Evolutionary conservation across 2,888 invertebrate species (phyloP), one percentile per base, ranked within the genome.

Genomic region (Ellobium chinense): DNA sequence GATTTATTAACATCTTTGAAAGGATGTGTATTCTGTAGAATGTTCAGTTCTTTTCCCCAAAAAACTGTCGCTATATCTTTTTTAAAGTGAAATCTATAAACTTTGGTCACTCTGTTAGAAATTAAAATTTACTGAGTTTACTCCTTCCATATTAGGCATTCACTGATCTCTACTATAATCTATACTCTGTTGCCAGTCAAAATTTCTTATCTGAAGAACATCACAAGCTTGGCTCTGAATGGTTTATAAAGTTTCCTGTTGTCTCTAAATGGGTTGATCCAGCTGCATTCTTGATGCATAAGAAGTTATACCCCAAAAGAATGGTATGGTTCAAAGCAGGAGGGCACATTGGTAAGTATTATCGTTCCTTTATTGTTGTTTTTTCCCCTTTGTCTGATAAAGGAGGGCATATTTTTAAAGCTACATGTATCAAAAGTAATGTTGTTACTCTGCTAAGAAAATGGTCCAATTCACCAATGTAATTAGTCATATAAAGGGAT

Each of bases 301-400:
- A 34, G 36, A 9, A 56, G 18, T 36, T 27, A 24, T 76, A 76
- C 56, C 76, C 76, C 31, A 76, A 56, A 66, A n/a, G 76, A 5
- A n/a, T n/a, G 9, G 2, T 76, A 27, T 76, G 76, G 76, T 34
- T 76, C 29, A 76, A 76, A 24, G 65, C 76, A 2, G 46, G 54
- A 31, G 66, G 56, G 34, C 76, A 56, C 34, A 65, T 76, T 46
- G 66, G 76, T 76, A n/a, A 74, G 46, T 31, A 24, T 18, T 27
- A 2, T 18, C n/a, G 3, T 7, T 24, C 21, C 18, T 4, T 56
- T 4, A 56, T 56, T 56, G 18, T 56, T 21, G 4, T 27, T n/a
- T 60, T n/a, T n/a, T n/a, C n/a, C n/a, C n/a, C n/a, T n/a, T n/a
- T n/a, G n/a, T n/a, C n/a, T n/a, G n/a, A n/a, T n/a, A n/a, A n/a